phyloP scores from a whole-genome alignment of 1,140 invertebrate species.

The Drosophila tani region DNA sequence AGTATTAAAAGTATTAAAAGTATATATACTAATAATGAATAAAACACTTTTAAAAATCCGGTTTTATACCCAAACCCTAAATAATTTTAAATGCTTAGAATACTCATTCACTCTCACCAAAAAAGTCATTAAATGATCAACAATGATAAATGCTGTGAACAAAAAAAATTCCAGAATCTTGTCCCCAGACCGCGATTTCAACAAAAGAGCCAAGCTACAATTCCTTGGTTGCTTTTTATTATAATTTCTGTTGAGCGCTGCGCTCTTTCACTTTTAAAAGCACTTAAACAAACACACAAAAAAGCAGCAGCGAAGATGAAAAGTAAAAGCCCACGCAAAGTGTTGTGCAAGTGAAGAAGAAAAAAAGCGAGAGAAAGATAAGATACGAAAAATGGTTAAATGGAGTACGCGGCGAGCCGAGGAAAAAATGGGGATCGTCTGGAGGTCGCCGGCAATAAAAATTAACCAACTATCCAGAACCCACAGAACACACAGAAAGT shows the following conservation, averaged over 20 bases:
- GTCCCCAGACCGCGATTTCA: conserved; percentile 24
- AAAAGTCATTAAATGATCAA: conserved; percentile 26
- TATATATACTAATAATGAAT: neutral
- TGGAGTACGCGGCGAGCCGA: conserved; percentile 4
- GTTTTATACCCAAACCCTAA: too few relatives aligned
- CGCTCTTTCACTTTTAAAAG: conserved; percentile 63
- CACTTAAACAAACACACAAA: conserved; percentile 53
- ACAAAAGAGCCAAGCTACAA: conserved; percentile 13
- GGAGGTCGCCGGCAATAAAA: conserved; percentile 44
- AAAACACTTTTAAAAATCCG: neutral
- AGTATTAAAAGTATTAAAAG: neutral
- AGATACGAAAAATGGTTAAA: conserved; percentile 51
- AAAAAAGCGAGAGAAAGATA: conserved; percentile 48
- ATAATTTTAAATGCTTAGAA: neutral
- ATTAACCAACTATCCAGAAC: conserved; percentile 19
- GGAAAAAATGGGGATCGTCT: conserved; percentile 3
- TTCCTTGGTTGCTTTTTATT: conserved; percentile 11
- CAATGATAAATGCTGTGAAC: conserved; percentile 18
- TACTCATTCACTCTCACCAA: conserved; percentile 2
- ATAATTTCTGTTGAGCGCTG: conserved; percentile 21
- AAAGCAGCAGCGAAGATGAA: conserved; percentile 49
- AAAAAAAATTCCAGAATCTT: conserved; percentile 31
- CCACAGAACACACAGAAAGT: conserved; percentile 3
- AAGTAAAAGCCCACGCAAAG: conserved; percentile 60
- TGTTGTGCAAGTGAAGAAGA: conserved; percentile 47